Percentiles rank a stretch among this genome's conserved stretches.
These are phyloP conservation scores for Acromyrmex heyeri DNA, from an alignment of 1,140 invertebrate species.

Conservation along the genomic window DNA sequence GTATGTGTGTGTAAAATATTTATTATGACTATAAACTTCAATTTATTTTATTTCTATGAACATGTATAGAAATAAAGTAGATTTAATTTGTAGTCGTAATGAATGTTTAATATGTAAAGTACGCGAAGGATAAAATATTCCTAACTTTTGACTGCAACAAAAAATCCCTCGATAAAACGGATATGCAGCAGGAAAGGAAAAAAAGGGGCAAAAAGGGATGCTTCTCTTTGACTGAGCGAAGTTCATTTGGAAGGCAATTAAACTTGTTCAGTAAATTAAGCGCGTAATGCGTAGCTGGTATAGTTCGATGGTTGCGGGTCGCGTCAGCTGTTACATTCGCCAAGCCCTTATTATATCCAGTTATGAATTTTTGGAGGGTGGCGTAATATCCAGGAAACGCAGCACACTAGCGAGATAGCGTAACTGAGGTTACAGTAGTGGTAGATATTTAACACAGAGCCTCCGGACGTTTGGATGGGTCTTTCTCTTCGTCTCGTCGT, in stretches of 20 bases:
- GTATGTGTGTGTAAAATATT: no score
- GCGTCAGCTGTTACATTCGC: constrained; percentile 62
- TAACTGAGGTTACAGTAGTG: constrained; percentile 8
- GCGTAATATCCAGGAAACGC: constrained; percentile 13
- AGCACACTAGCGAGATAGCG: constrained; percentile 15
- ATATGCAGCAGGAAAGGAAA: background rate
- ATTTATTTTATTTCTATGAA: background rate
- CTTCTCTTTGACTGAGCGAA: constrained; percentile 34
- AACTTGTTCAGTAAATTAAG: constrained; percentile 68
- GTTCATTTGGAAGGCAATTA: constrained; percentile 64
- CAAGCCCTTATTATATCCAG: constrained; percentile 40
- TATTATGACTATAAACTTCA: no score
- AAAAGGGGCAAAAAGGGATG: background rate
- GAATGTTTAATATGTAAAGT: background rate
- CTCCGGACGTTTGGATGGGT: background rate
- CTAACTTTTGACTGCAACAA: background rate
- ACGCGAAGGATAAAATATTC: background rate
- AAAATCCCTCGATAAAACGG: constrained; percentile 35
- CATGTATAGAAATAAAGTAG: background rate
- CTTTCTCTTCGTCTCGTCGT: constrained; percentile 33
- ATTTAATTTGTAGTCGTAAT: background rate
- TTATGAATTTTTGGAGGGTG: constrained; percentile 69
- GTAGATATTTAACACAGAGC: constrained; percentile 39
- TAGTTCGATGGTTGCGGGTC: constrained; percentile 65
- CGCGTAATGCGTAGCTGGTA: constrained; percentile 20